Evolutionary conservation across 37 sponge, comb jelly and placozoan species (phyloP).

Genomic region (Halichondria panicea): DNA sequence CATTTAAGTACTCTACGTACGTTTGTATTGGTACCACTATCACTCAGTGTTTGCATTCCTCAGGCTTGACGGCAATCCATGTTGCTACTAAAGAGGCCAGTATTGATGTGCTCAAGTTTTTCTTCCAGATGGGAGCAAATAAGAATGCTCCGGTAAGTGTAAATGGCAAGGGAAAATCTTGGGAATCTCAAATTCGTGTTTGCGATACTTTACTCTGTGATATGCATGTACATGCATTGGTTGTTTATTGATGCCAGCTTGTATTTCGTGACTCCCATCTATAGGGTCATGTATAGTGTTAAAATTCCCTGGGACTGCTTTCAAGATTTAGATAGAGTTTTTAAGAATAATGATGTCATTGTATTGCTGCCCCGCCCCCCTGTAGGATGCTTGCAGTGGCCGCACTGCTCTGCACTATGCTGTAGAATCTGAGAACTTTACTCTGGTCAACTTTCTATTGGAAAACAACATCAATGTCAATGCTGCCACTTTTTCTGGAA

Average conservation of each 20-base stretch:
- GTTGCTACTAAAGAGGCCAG: slow-evolving; percentile 71
- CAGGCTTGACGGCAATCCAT: slow-evolving; percentile 77
- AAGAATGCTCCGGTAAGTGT: slow-evolving; percentile 60
- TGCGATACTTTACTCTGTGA: too few species aligned
- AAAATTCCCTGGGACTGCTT: too few species aligned
- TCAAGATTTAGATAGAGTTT: too few species aligned
- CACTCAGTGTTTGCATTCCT: neutral
- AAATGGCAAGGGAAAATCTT: neutral
- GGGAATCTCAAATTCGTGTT: too few species aligned
- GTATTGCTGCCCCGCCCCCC: neutral
- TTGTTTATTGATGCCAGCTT: too few species aligned
- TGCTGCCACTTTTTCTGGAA: slow-evolving; percentile 75
- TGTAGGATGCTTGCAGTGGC: slow-evolving; percentile 79
- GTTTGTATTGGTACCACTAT: neutral
- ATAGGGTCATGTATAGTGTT: too few species aligned
- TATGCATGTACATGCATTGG: too few species aligned
- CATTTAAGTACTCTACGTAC: too few species aligned
- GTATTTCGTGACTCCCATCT: too few species aligned
- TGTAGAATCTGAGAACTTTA: slow-evolving; percentile 79
- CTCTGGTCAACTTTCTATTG: slow-evolving; percentile 66
- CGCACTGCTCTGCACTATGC: slow-evolving; percentile 86
- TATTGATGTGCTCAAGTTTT: slow-evolving; percentile 74
- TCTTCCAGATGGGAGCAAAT: slow-evolving; percentile 78
- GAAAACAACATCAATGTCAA: slow-evolving; percentile 72
- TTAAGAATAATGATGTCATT: too few species aligned